Conservation (phyloP, 2,888 invertebrate genomes). For the Eupithecia tripunctaria region DNA sequence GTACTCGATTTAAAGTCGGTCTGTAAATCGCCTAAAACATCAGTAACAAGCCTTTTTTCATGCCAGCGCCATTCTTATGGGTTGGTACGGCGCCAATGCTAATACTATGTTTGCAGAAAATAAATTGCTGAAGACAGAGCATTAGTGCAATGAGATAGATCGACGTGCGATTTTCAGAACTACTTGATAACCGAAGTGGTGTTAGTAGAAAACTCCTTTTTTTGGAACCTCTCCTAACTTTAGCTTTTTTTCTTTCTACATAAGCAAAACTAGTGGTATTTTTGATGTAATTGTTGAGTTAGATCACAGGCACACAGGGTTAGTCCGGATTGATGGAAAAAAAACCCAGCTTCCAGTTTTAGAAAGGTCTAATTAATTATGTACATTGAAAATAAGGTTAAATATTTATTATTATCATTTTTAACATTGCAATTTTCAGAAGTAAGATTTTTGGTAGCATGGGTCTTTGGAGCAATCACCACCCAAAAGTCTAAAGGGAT, state of each 20-base stretch:
- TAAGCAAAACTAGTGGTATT: too few species aligned
- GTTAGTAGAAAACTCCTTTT: neutral
- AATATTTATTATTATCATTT: too few species aligned
- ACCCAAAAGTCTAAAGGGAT: neutral
- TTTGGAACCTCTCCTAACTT: neutral
- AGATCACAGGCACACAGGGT: neutral
- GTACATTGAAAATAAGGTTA: neutral
- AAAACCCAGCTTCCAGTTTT: neutral
- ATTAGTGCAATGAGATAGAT: constrained; percentile 42
- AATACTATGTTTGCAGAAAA: constrained; percentile 63
- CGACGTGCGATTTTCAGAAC: constrained; percentile 19
- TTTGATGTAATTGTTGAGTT: too few species aligned
- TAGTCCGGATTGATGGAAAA: neutral
- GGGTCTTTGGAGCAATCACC: neutral
- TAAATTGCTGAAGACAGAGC: constrained; percentile 55
- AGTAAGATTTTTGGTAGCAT: neutral
- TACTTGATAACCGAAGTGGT: neutral
- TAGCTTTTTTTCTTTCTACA: too few species aligned
- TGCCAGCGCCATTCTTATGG: constrained; percentile 60
- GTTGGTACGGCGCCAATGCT: constrained; percentile 65
- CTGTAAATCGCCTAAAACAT: constrained; percentile 23
- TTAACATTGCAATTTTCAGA: neutral
- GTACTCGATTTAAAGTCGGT: neutral
- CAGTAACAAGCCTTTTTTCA: constrained; percentile 63
- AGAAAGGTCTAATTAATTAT: too few species aligned